A percentile compares a stretch with the other conserved stretches of the same genome.
phyloP scores from a whole-genome alignment of 2,797 vertebrate genomes.

The Pelobates cultripes region DNA sequence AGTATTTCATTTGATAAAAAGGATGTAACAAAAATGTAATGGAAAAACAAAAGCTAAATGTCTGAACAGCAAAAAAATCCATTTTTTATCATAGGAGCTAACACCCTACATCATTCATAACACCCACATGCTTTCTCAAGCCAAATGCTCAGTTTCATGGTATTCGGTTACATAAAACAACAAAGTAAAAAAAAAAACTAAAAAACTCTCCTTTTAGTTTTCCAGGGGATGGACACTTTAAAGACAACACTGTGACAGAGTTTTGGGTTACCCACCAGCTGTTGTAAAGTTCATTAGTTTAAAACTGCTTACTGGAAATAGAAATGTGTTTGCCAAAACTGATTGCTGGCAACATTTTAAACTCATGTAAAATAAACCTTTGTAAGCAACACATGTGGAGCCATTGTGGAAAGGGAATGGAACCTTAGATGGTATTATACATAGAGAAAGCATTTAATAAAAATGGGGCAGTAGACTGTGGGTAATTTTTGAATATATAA shows the following conservation, averaged over 20 bases:
- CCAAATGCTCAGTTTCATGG: slow-evolving; percentile 31
- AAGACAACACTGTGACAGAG: slow-evolving; percentile 23
- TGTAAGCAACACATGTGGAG: slow-evolving; percentile 8
- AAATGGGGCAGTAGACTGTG: too few species aligned
- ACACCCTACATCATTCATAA: slow-evolving; percentile 35
- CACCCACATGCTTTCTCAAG: slow-evolving; percentile 29
- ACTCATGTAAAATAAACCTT: neutral
- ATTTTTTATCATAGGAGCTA: slow-evolving; percentile 44
- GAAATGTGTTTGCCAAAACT: slow-evolving; percentile 17
- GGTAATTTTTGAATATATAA: too few species aligned
- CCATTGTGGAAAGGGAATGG: neutral
- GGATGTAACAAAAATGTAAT: slow-evolving; percentile 2
- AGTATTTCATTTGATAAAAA: slow-evolving; percentile 44
- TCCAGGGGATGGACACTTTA: slow-evolving; percentile 11
- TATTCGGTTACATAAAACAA: slow-evolving; percentile 12
- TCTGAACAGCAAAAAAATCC: slow-evolving; percentile 29
- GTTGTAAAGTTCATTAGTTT: neutral
- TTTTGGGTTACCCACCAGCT: slow-evolving; percentile 37
- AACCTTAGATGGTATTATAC: too few species aligned
- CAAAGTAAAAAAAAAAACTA: neutral
- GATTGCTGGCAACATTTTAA: neutral
- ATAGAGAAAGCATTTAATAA: too few species aligned
- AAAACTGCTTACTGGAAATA: slow-evolving; percentile 28
- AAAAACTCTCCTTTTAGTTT: neutral
- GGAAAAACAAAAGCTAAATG: slow-evolving; percentile 39